These are phyloP conservation scores for Megaceryle alcyon DNA, from an alignment of 2,797 vertebrate species.

Conservation along the genomic window DNA sequence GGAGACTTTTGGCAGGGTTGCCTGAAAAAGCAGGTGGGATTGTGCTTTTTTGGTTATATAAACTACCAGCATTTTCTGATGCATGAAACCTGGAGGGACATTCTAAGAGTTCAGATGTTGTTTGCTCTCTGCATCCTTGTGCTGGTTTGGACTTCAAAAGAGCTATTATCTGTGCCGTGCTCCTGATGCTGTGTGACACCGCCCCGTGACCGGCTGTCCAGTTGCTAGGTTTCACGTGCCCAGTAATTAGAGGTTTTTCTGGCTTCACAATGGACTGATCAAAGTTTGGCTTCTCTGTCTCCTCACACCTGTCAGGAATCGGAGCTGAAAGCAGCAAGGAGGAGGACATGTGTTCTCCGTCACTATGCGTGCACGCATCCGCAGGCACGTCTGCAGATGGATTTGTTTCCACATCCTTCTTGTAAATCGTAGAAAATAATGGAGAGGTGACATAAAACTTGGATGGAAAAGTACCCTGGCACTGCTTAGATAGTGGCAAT, in stretches of 20 bases:
- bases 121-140: background rate
- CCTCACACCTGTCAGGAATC: background rate
- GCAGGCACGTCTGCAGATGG: background rate
- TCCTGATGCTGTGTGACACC: slow-evolving; percentile 71
- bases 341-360: background rate
- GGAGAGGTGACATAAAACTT: slow-evolving; percentile 51
- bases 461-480: slow-evolving; percentile 30
- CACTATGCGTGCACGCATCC: background rate
- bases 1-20: background rate
- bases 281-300: background rate
- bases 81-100: background rate
- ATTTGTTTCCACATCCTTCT: background rate
- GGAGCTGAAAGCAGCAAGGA: slow-evolving; percentile 1
- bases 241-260: background rate
- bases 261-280: background rate
- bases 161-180: slow-evolving; percentile 79
- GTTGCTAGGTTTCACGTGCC: background rate
- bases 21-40: background rate
- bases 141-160: slow-evolving; percentile 70
- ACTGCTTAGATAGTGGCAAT: background rate
- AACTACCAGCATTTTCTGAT: background rate
- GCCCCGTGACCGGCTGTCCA: background rate
- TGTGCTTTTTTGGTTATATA: background rate
- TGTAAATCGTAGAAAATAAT: slow-evolving; percentile 65
- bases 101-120: background rate